Evolutionary conservation across 2,797 vertebrate species (phyloP), one percentile per base, ranked within the genome.

Genomic region (Knipowitschia caucasica): DNA sequence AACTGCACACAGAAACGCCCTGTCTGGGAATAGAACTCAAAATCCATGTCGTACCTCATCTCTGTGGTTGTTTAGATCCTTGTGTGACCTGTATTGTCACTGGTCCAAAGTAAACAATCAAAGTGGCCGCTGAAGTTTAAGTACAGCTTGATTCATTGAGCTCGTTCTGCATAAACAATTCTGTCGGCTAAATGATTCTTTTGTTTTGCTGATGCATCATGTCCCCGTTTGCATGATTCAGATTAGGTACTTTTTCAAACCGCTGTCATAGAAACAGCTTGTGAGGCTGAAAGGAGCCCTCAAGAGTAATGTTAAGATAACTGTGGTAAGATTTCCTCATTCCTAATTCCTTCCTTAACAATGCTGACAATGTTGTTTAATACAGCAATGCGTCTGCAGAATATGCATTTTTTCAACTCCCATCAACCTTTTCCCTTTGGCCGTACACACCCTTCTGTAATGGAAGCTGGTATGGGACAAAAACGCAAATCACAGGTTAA

Each of bases 131-230:
- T n/a, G n/a, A n/a, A n/a, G n/a, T n/a, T n/a, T n/a, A n/a, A n/a
- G n/a, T n/a, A n/a, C n/a, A n/a, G 56, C 20, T 50, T 24, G 6
- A 45, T 55, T 24, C 66, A 40, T 4, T 67, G 57, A 36, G 57
- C 17, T 5, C 39, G n/a, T n/a, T 74, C 40, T 29, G 59, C 42
- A 75, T 43, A 71, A 29, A 12, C 31, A n/a, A 50, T 26, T 30
- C 17, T 2, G 0, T 45, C 67, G 35, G 29, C 44, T 44, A 24
- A 71, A 70, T 56, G 20, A 47, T 26, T 17, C 27, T 53, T 64
- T 68, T 63, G 36, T 59, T 56, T 25, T 21, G 55, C n/a, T 53
- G 35, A 66, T 47, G 42, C 31, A 38, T 54, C 33, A 31, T 21
- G 63, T 57, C 54, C n/a, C 15, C 17, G 26, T 64, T 33, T 27